Conservation (phyloP, 2,888 invertebrate genomes). For the Platycheirus rosarum region DNA sequence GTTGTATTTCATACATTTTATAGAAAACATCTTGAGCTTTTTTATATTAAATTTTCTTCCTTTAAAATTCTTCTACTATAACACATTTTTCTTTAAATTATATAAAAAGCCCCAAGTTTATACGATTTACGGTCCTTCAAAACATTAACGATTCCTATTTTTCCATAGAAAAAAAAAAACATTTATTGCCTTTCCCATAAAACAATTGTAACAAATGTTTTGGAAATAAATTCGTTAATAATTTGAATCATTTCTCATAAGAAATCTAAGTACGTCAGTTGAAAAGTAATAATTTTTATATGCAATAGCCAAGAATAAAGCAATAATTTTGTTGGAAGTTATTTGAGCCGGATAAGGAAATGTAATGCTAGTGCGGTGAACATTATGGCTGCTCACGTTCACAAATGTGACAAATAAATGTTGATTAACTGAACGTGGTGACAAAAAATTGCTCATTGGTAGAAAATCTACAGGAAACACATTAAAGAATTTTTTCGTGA, state of each 20-base stretch:
- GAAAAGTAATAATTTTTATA: not conserved
- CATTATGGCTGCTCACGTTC: not conserved
- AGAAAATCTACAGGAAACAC: not conserved
- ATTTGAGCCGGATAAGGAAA: not conserved
- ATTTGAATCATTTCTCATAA: slow-evolving; percentile 29
- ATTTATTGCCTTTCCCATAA: slow-evolving; percentile 23
- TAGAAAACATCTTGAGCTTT: too few species aligned
- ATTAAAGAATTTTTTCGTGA: not conserved
- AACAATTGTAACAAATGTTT: slow-evolving; percentile 20
- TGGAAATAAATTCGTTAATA: slow-evolving; percentile 15
- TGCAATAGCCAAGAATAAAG: not conserved
- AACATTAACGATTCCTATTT: too few species aligned
- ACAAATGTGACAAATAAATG: not conserved
- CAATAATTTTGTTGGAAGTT: not conserved
- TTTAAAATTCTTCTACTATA: not conserved
- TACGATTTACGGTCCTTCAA: not conserved
- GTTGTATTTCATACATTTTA: too few species aligned
- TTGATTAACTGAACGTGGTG: not conserved
- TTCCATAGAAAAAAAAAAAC: too few species aligned
- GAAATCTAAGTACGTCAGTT: not conserved
- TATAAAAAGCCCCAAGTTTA: not conserved
- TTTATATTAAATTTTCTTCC: not conserved
- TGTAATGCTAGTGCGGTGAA: too few species aligned
- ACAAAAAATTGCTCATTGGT: not conserved
- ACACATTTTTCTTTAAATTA: not conserved